phyloP scores from a whole-genome alignment of 2,888 invertebrate species.

The Parnassius orleans region DNA sequence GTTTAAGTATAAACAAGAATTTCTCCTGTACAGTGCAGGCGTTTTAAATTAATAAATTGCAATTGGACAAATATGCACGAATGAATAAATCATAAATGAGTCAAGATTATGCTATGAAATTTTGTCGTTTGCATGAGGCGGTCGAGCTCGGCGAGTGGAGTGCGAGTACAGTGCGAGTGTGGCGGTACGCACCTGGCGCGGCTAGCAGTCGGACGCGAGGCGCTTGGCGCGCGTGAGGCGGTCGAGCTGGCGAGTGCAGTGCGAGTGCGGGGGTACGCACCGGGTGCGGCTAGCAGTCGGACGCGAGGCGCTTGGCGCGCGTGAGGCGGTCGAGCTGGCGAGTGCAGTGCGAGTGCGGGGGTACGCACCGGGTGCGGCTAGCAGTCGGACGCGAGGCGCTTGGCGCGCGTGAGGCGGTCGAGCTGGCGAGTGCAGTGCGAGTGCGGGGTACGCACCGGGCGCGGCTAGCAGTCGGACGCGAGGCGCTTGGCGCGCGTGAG shows the following conservation, averaged over 20 bases:
- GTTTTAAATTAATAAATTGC: too few relatives aligned
- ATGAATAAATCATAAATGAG: too few relatives aligned
- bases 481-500: slow-evolving; percentile 87
- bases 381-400: not conserved
- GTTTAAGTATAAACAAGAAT: too few relatives aligned
- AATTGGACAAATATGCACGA: too few relatives aligned
- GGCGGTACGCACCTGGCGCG: not conserved
- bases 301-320: slow-evolving; percentile 1
- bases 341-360: not conserved
- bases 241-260: not conserved
- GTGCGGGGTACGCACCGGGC: slow-evolving; percentile 2
- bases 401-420: not conserved
- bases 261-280: not conserved
- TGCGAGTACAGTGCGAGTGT: not conserved
- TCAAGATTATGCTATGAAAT: too few relatives aligned
- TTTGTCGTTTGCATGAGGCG: too few relatives aligned
- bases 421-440: too few relatives aligned
- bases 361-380: slow-evolving; percentile 1
- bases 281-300: slow-evolving; percentile 2
- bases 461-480: slow-evolving; percentile 62
- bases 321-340: slow-evolving; percentile 1
- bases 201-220: not conserved
- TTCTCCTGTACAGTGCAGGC: too few relatives aligned
- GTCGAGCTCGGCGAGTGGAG: not conserved
- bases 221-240: not conserved